Base-by-base conservation (phyloP, 2,797 vertebrate species). In the Cynopterus sphinx region DNA sequence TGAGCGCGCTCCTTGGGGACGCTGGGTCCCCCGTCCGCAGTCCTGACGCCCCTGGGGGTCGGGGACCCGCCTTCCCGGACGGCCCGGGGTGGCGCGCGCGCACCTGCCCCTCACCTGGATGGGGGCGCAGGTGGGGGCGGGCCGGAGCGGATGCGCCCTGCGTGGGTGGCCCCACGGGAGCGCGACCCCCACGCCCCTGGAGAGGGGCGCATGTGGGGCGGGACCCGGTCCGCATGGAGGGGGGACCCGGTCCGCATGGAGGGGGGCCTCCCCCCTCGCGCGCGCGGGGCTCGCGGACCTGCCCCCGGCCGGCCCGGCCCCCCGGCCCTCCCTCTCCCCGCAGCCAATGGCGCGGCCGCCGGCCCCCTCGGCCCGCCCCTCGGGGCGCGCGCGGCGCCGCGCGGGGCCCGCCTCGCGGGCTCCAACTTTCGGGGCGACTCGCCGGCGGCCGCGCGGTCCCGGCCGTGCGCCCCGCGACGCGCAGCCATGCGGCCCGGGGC, bases 401-500 rank as follows among this genome's bases (percentile, higher is more conserved):
- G 92, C 81, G 95, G 19, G 93, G 96, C 93, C 8, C 79, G 98
- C n/a, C n/a, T n/a, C n/a, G n/a, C n/a, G n/a, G n/a, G 98, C 87
- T 97, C 97, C 98, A 98, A 98, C 98, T 98, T 98, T 98, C 87
- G 96, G 89, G 90, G 93, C 8, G 97, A 98, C 98, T 98, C 97
- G 98, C 86, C n/a, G 36, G 97, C 96, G 49, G 97, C 55, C 91
- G 91, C 31, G 95, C 75, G 96, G 87, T 96, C 81, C 84, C 57
- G 46, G 90, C 86, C 82, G 94, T 11, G 88, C 74, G 70, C 41
- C 97, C 97, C 96, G 89, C 78, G 73, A 61, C 67, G 96, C 96
- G 74, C 98, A 98, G 98, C 97, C 96, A 99, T 99, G 99, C 98
- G 98, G 97, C 95, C 93, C 93, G 96, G 98, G 98, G 99, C 97